Evolutionary conservation across 2,113 vertebrate genomes (phyloP).

Genomic region (Pseudolaguvia tuberculata): DNA sequence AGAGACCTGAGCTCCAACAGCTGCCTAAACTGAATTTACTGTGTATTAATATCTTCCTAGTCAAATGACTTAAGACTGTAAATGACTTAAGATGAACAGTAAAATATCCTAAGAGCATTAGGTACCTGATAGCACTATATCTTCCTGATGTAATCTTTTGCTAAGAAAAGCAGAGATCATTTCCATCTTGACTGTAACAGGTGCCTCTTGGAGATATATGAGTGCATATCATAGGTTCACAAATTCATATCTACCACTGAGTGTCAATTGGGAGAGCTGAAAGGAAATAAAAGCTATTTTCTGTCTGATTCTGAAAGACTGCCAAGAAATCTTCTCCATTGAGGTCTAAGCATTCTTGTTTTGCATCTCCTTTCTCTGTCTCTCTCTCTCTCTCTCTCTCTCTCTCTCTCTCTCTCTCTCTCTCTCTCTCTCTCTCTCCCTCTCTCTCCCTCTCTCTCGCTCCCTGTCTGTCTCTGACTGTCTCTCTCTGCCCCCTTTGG

Average conservation of each 20-base stretch:
- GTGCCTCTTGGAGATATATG: conserved; percentile 43
- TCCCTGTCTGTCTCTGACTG: neutral
- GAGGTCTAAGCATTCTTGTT: conserved; percentile 36
- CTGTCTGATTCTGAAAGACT: conserved; percentile 34
- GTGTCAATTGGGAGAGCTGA: conserved; percentile 16
- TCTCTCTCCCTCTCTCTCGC: neutral
- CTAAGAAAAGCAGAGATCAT: conserved; percentile 54
- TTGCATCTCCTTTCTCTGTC: neutral
- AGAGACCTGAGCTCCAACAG: no score
- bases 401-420: conserved; percentile 6
- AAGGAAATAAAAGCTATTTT: conserved; percentile 43
- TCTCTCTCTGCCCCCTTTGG: conserved; percentile 13
- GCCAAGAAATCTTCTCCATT: conserved; percentile 41
- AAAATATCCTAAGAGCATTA: neutral
- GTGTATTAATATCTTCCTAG: neutral
- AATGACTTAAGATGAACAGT: neutral
- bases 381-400: neutral
- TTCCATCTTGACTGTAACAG: conserved; percentile 36
- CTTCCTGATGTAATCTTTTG: conserved; percentile 29
- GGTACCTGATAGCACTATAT: neutral
- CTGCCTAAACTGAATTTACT: neutral
- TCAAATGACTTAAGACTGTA: no score
- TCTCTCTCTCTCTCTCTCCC: neutral
- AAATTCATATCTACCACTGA: conserved; percentile 34
- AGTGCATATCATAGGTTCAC: conserved; percentile 47